phyloP scores from a whole-genome alignment of 2,888 invertebrate species.

The Oxyteleia sp. region DNA sequence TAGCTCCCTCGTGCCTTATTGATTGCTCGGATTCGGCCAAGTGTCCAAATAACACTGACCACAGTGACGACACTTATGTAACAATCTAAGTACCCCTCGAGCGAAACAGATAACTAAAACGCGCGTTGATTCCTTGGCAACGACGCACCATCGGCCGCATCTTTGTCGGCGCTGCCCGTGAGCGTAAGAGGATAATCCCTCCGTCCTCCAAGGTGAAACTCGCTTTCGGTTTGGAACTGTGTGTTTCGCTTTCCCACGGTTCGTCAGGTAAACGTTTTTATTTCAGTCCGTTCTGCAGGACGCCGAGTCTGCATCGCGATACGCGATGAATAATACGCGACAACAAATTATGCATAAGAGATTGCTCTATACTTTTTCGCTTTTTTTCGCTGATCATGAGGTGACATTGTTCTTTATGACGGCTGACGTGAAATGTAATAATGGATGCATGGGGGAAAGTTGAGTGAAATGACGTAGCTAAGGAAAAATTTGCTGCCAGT shows the following conservation, averaged over 20 bases:
- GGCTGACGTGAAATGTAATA: too few relatives aligned
- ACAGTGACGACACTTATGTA: conserved; percentile 65
- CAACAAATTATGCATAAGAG: conserved; percentile 51
- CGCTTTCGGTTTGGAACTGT: conserved; percentile 78
- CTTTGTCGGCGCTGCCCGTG: conserved; percentile 58
- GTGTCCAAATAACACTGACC: conserved; percentile 61
- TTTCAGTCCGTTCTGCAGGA: conserved; percentile 45
- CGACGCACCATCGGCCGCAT: conserved; percentile 67
- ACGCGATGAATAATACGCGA: conserved; percentile 36
- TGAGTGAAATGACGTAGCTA: too few relatives aligned
- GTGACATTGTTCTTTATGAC: conserved; percentile 27
- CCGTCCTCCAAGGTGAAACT: conserved; percentile 78
- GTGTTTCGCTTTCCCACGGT: conserved; percentile 84
- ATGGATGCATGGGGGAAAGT: too few relatives aligned
- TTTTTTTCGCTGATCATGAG: conserved; percentile 29
- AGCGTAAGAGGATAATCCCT: conserved; percentile 73
- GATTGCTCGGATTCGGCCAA: conserved; percentile 41
- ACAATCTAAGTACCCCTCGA: conserved; percentile 41
- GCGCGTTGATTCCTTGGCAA: conserved; percentile 66
- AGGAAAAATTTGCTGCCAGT: too few relatives aligned
- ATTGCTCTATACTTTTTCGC: conserved; percentile 28
- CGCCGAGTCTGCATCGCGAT: conserved; percentile 15
- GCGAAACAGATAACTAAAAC: conserved; percentile 10
- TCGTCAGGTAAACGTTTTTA: conserved; percentile 80
- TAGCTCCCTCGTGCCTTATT: conserved; percentile 41